A percentile compares a stretch with the other conserved stretches of the same genome.
Evolutionary conservation across 2,797 vertebrate species (phyloP).

Genomic region (Hemibagrus guttatus): DNA sequence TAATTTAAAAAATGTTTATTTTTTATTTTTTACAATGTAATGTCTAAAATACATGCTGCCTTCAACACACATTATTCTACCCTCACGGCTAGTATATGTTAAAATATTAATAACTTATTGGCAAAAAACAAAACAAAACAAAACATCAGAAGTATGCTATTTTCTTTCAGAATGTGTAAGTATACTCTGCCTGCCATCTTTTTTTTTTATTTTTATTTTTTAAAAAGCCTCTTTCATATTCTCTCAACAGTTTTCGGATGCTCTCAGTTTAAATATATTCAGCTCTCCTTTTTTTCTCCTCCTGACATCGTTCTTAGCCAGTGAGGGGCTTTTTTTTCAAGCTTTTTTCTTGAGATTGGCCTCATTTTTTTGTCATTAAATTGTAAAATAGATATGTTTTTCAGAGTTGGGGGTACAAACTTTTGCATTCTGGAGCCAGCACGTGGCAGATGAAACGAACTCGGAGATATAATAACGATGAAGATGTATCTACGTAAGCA

Average conservation of each 20-base stretch:
- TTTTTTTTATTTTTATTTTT: background rate
- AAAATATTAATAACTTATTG: too few relatives aligned
- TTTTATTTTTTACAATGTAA: too few relatives aligned
- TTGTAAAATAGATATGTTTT: background rate
- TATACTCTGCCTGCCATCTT: background rate
- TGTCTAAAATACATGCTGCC: too few relatives aligned
- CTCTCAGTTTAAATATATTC: background rate
- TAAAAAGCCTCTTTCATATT: background rate
- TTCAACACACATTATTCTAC: too few relatives aligned
- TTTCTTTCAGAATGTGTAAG: background rate
- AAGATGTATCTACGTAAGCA: background rate
- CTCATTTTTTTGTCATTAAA: background rate
- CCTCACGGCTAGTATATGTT: too few relatives aligned
- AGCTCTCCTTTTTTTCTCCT: background rate
- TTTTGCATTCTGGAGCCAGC: background rate
- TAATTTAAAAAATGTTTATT: too few relatives aligned
- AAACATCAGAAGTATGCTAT: background rate
- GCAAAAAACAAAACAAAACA: too few relatives aligned
- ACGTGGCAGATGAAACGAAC: background rate
- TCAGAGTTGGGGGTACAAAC: background rate
- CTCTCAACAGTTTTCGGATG: background rate
- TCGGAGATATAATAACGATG: background rate
- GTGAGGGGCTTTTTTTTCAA: background rate
- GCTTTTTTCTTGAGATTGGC: background rate
- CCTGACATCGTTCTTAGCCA: background rate